Percentiles rank a stretch among this genome's conserved stretches.
Evolutionary conservation across 92 coral and sea anemone species (phyloP).

Genomic region (Virgularia gustaviana): DNA sequence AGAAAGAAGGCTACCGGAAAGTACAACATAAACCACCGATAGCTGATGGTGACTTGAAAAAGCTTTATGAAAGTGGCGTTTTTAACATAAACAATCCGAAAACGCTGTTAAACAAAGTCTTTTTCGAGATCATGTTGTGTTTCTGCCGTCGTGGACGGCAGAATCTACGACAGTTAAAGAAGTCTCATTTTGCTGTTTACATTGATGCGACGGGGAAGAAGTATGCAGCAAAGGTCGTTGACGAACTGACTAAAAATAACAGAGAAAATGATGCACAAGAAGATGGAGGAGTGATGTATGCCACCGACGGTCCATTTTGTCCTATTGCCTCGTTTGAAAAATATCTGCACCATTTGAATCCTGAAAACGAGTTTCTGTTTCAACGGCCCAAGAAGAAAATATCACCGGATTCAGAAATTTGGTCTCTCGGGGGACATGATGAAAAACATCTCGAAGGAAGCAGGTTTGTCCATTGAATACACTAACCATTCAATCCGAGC

Average conservation of each 20-base stretch:
- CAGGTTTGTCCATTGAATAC: constrained; percentile 42
- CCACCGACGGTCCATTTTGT: neutral
- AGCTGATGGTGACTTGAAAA: neutral
- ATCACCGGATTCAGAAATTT: constrained; percentile 7
- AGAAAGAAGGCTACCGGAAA: constrained; percentile 5
- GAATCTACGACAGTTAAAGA: neutral
- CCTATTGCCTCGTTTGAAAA: constrained; percentile 13
- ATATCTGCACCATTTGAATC: constrained; percentile 46
- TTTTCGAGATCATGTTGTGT: constrained; percentile 13
- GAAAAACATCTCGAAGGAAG: constrained; percentile 47
- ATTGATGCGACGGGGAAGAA: neutral
- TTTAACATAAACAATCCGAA: neutral
- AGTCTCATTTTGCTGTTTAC: constrained; percentile 2
- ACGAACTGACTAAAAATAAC: neutral
- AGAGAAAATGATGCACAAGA: no score
- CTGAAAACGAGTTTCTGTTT: constrained; percentile 42
- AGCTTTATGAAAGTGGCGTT: constrained; percentile 22
- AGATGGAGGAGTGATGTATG: neutral
- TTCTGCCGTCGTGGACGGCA: neutral
- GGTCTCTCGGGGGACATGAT: constrained; percentile 50
- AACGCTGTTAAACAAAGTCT: constrained; percentile 8
- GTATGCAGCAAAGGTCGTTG: neutral
- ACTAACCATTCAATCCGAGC: constrained; percentile 48
- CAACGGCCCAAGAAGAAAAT: constrained; percentile 49
- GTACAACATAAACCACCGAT: constrained; percentile 18